phyloP scores from a whole-genome alignment of 2,888 invertebrate genomes.

The Artemia sp. region DNA sequence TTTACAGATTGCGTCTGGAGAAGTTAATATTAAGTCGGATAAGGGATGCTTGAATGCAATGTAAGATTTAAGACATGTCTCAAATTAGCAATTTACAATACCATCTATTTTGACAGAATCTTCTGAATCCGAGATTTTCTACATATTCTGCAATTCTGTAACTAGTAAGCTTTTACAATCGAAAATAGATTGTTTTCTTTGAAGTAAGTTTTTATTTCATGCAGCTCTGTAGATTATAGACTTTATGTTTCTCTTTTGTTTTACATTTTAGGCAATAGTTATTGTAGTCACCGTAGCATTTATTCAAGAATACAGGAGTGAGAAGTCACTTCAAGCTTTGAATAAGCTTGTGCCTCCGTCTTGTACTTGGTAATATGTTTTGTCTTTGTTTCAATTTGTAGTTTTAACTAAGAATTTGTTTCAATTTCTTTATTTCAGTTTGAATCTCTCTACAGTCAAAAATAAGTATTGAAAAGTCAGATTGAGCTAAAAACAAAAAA shows the following conservation, averaged over 20 bases:
- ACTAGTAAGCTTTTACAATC: neutral
- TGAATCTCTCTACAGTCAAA: too few species aligned
- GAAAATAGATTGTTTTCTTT: neutral
- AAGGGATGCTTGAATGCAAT: too few species aligned
- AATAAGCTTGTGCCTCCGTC: constrained; percentile 92
- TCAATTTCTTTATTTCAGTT: too few species aligned
- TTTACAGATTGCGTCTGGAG: too few species aligned
- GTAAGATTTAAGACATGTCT: too few species aligned
- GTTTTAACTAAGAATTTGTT: neutral
- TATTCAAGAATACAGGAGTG: constrained; percentile 95
- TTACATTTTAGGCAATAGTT: constrained; percentile 42
- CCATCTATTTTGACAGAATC: constrained; percentile 20
- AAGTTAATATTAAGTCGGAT: too few species aligned
- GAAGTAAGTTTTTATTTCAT: constrained; percentile 15
- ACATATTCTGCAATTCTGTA: too few species aligned
- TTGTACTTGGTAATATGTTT: constrained; percentile 58
- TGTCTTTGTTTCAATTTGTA: neutral
- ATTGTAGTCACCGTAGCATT: constrained; percentile 98
- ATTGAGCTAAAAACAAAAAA: too few species aligned
- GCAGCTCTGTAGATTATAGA: too few species aligned
- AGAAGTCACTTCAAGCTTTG: constrained; percentile 89
- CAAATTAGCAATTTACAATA: neutral
- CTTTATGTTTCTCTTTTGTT: too few species aligned
- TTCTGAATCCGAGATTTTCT: neutral
- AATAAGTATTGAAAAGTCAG: too few species aligned